Evolutionary conservation across 92 coral and sea anemone species (phyloP), one percentile per base, ranked within the genome.

Genomic region (Porites cylindrica): DNA sequence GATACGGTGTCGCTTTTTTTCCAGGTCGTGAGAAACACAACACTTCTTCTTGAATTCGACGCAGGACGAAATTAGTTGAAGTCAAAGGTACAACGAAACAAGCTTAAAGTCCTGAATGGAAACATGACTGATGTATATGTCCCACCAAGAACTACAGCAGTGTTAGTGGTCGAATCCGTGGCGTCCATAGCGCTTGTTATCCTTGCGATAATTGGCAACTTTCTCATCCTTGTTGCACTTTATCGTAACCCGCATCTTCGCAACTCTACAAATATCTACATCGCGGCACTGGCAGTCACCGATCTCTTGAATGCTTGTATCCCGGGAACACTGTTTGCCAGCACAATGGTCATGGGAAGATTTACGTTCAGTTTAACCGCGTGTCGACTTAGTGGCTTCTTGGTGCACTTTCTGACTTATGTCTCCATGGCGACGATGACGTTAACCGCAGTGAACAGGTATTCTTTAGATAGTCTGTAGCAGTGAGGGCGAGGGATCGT

Each of bases 371-470:
- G 87, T 32, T 19, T 83, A n/a, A 61, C 53, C 10, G 62, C 24
- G 9, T 83, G 87, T 73, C 79, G 53, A 1, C 51, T 83, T 24
- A 83, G 87, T 17, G 87, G 87, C 60, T 83, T 83, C 80, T 7
- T 83, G 53, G 87, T 83, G 8, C 87, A 83, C 58, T 83, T 83
- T 26, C 80, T 83, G 52, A 63, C 87, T 17, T 83, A 83, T 26
- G 73, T 83, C 59, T 83, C 87, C 52, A 73, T 83, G 81, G 53
- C 81, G 47, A 83, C 87, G 65, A 83, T 83, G 87, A 83, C 87
- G 21, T 73, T 83, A 61, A 83, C 87, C 3, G 87, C 87, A 8
- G 73, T 83, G 18, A 83, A 83, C 32, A 75, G 87, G 78, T 74
- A 74, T 52, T 12, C 23, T 1, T 38, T 38, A 38, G 5, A 38